A percentile compares a stretch with the other conserved stretches of the same genome.
Conservation (phyloP, 2,113 vertebrate genomes). For the Callopanchax toddi region DNA sequence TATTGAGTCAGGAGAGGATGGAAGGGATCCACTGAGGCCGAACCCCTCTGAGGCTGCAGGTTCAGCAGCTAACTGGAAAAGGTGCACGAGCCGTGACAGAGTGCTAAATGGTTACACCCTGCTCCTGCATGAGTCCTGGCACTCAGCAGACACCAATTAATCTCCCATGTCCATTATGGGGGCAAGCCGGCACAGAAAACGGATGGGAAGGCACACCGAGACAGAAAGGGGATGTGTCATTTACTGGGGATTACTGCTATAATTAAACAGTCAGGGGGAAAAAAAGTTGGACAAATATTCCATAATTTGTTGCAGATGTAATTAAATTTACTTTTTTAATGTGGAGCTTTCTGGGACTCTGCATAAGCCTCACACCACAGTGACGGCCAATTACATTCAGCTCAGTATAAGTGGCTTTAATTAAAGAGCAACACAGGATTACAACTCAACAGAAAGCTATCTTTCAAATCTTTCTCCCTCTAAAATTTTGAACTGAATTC, state of each 20-base stretch:
- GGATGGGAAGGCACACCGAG: conserved; percentile 37
- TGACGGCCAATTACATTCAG: conserved; percentile 18
- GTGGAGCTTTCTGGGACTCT: conserved; percentile 27
- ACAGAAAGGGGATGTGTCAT: conserved; percentile 47
- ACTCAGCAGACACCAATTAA: conserved; percentile 64
- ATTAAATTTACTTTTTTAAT: conserved; percentile 51
- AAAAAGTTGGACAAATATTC: conserved; percentile 54
- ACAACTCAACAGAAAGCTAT: conserved; percentile 21
- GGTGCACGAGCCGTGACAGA: conserved; percentile 42
- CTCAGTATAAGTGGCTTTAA: conserved; percentile 16
- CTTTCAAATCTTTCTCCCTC: conserved; percentile 10
- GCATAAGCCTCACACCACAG: conserved; percentile 7
- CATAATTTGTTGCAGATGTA: conserved; percentile 48
- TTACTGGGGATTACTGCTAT: conserved; percentile 42
- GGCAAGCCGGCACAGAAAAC: conserved; percentile 38
- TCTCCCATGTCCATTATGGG: conserved; percentile 49
- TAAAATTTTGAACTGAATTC: conserved; percentile 1
- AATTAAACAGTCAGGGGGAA: conserved; percentile 59
- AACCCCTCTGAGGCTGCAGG: conserved; percentile 26
- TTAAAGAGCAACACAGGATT: conserved; percentile 17
- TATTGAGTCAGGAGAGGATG: conserved; percentile 13
- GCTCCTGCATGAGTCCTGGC: conserved; percentile 47
- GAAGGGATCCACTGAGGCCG: conserved; percentile 10
- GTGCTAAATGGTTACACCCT: conserved; percentile 45
- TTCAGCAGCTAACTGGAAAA: conserved; percentile 31